Evolutionary conservation across 2,797 vertebrate species (phyloP).

Genomic region (Schizothorax lantsangensis): DNA sequence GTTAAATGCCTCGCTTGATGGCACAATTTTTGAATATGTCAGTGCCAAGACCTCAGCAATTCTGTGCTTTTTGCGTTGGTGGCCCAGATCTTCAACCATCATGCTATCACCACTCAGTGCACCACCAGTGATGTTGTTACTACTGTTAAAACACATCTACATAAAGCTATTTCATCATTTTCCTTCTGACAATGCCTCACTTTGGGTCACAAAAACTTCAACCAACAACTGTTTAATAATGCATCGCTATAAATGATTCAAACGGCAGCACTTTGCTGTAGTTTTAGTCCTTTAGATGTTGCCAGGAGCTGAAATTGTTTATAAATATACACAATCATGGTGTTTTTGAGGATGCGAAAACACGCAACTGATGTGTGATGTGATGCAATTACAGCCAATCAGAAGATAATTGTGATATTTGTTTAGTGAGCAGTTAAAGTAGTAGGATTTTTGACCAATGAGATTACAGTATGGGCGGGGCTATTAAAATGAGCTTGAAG

Average conservation of each 20-base stretch:
- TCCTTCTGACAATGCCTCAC: conserved; percentile 1
- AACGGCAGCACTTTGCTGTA: conserved; percentile 36
- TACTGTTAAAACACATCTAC: conserved; percentile 25
- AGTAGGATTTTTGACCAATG: background rate
- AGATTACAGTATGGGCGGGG: background rate
- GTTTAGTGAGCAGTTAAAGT: background rate
- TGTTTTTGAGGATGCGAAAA: background rate
- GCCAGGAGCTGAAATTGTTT: background rate
- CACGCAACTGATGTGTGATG: background rate
- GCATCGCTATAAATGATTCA: conserved; percentile 76
- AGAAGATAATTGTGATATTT: background rate
- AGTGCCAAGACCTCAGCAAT: conserved; percentile 44
- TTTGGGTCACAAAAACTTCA: conserved; percentile 18
- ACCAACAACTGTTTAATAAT: conserved; percentile 75
- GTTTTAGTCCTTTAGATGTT: conserved; percentile 27
- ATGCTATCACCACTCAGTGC: conserved; percentile 35
- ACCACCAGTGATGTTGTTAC: conserved; percentile 35
- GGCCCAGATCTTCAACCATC: conserved; percentile 21
- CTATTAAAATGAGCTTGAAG: background rate
- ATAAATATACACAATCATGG: background rate
- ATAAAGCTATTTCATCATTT: conserved; percentile 13
- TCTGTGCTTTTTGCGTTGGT: conserved; percentile 31
- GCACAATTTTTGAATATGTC: conserved; percentile 41
- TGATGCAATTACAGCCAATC: background rate
- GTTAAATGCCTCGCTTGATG: conserved; percentile 46